phyloP scores from a whole-genome alignment of 1,140 invertebrate species.

The Goniozus legneri region DNA sequence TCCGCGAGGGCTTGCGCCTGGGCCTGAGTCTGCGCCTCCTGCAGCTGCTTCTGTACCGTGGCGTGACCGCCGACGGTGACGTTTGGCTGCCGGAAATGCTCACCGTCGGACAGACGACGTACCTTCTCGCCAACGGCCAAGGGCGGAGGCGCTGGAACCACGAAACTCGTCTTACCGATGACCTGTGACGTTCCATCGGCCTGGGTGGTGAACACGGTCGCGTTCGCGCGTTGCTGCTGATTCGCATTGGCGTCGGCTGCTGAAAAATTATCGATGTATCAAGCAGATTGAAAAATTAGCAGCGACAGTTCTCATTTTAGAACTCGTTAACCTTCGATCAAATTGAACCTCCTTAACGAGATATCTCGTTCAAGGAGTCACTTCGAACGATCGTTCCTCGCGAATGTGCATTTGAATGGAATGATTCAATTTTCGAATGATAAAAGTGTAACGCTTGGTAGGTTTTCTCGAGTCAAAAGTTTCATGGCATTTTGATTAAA shows the following conservation, averaged over 20 bases:
- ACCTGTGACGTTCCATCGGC: slow-evolving; percentile 47
- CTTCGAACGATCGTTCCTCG: too few species aligned
- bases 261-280: slow-evolving; percentile 27
- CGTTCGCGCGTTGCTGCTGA: slow-evolving; percentile 51
- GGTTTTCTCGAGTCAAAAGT: too few species aligned
- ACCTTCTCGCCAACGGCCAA: slow-evolving; percentile 55
- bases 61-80: slow-evolving; percentile 50
- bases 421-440: too few species aligned
- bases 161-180: slow-evolving; percentile 58
- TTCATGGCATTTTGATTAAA: too few species aligned
- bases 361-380: too few species aligned
- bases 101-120: slow-evolving; percentile 63
- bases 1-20: slow-evolving; percentile 53
- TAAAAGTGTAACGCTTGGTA: too few species aligned
- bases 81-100: slow-evolving; percentile 60
- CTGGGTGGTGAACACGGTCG: slow-evolving; percentile 51
- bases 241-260: slow-evolving; percentile 56
- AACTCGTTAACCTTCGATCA: too few species aligned
- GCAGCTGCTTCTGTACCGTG: slow-evolving; percentile 52
- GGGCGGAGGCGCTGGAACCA: slow-evolving; percentile 60
- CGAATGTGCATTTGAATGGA: too few species aligned
- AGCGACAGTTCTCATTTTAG: too few species aligned
- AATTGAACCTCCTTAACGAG: too few species aligned
- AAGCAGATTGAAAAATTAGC: too few species aligned
- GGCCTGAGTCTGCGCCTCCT: slow-evolving; percentile 58